Evolutionary conservation across 2,888 invertebrate species (phyloP), one percentile per base, ranked within the genome.

Genomic region (Andricus quercusramuli): DNA sequence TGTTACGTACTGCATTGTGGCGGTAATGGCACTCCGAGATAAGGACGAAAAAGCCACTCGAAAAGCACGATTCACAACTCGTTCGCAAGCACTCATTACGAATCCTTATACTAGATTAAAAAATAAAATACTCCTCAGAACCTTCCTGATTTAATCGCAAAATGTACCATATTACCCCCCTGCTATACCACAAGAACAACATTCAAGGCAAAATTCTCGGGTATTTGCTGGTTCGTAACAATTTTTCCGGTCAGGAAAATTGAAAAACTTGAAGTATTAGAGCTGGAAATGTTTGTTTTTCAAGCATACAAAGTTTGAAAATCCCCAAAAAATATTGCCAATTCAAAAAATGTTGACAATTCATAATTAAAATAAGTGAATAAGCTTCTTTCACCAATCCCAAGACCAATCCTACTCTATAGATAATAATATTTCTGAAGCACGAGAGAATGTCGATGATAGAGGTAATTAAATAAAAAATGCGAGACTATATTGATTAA

Each of bases 1-100:
- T 65, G 47, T 51, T 78, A 78, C 65, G 66, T 78, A 51, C 65
- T 78, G 78, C 74, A 74, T 74, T 56, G 74, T 74, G 74, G 51
- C 56, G 32, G 74, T 65, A 65, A 78, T 64, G 65, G 44, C 66
- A 65, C 64, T 64, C 25, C 17, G 9, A 64, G 78, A 78, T 78
- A 78, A 78, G 78, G 32, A 56, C 32, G 32, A 74, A 74, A 74
- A 74, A 74, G 25, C 56, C 56, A 74, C 56, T 74, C 56, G 74
- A 74, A 74, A 74, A 74, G 74, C 74, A 74, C 74, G 74, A 74
- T 74, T 74, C 20, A 20, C 47, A 70, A 70, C 70, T 15, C 29
- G 20, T 70, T 70, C n/a, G 29, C 32, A 56, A 74, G 37, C 15
- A 56, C 56, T 74, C 56, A 74, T 74, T 74, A 74, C 37, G 32